phyloP scores from a whole-genome alignment of 2,113 vertebrate species.

The Australoheros scitulus region DNA sequence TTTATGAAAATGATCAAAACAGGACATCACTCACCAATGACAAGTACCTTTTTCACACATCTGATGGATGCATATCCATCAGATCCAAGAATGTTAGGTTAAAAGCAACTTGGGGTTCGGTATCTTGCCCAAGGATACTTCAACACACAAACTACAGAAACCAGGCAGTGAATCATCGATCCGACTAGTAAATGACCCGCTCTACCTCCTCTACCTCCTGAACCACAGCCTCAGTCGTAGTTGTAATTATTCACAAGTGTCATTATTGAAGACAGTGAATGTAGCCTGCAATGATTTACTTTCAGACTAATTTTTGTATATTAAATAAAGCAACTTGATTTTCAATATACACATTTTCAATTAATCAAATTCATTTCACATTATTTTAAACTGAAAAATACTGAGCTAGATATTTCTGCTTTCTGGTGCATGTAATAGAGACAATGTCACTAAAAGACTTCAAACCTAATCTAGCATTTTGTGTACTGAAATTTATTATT shows the following conservation, averaged over 20 bases:
- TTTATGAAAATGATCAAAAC: neutral
- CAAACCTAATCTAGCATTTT: neutral
- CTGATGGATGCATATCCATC: too few species aligned
- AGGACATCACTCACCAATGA: neutral
- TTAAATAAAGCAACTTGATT: neutral
- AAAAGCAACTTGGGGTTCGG: neutral
- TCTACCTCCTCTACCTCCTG: too few species aligned
- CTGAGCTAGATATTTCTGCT: neutral
- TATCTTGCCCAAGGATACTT: neutral
- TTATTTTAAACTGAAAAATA: neutral
- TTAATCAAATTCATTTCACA: neutral
- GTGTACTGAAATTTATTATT: neutral
- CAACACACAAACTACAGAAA: neutral
- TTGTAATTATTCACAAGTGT: neutral
- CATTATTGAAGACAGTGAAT: neutral
- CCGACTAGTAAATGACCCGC: neutral
- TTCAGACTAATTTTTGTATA: neutral
- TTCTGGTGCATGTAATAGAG: too few species aligned
- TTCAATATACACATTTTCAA: neutral
- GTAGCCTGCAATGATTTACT: neutral
- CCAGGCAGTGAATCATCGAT: neutral
- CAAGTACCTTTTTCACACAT: too few species aligned
- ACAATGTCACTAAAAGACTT: neutral
- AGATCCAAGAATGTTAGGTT: too few species aligned
- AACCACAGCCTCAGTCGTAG: neutral